These are phyloP conservation scores for Atta colombica DNA, from an alignment of 1,140 invertebrate genomes.

Conservation along the genomic window DNA sequence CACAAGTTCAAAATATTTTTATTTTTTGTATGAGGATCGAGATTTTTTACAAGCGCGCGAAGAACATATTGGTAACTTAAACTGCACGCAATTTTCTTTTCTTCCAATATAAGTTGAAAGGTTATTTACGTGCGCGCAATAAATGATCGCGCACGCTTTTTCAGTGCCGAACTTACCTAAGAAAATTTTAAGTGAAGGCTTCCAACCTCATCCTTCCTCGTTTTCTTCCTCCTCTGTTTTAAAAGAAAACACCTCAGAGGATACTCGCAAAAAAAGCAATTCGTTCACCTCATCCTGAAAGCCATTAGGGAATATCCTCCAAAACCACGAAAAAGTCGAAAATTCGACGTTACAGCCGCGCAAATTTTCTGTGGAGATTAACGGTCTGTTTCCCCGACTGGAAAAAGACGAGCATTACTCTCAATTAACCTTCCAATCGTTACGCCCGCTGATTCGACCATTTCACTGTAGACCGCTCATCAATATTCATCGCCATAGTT, in stretches of 20 bases:
- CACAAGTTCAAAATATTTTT: too few species aligned
- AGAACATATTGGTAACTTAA: background rate
- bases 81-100: background rate
- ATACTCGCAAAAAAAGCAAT: conserved; percentile 4
- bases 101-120: background rate
- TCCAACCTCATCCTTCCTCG: background rate
- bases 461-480: conserved; percentile 6
- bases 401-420: conserved; percentile 39
- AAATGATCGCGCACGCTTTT: background rate
- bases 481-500: conserved; percentile 28
- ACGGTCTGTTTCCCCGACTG: background rate
- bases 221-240: background rate
- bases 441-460: conserved; percentile 1
- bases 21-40: background rate
- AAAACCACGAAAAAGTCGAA: background rate
- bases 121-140: background rate
- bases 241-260: conserved; percentile 7
- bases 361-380: conserved; percentile 16
- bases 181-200: conserved; percentile 34
- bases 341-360: conserved; percentile 12
- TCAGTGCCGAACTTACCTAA: background rate
- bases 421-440: conserved; percentile 43
- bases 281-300: background rate
- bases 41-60: background rate
- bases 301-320: background rate